Evolutionary conservation across 2,113 vertebrate genomes (phyloP).

Genomic region (Crotalus viridis): DNA sequence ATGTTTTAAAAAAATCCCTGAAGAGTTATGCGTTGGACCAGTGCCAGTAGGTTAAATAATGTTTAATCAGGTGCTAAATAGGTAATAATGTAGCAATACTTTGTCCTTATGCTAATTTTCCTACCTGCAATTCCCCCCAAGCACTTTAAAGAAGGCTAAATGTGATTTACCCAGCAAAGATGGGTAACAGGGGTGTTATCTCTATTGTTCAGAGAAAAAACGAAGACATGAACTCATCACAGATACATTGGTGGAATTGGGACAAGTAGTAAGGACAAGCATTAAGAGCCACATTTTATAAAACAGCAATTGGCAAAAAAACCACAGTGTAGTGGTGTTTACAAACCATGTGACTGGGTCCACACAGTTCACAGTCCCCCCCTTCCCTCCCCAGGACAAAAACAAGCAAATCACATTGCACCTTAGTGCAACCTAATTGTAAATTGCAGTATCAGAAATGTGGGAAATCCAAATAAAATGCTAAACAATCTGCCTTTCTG

Average conservation of each 20-base stretch:
- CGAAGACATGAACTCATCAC: not conserved
- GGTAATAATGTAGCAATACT: constrained; percentile 59
- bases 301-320: not conserved
- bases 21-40: constrained; percentile 52
- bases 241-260: not conserved
- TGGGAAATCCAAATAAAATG: not conserved
- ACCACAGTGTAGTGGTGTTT: not conserved
- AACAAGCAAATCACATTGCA: not conserved
- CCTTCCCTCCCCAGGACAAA: not conserved
- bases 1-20: constrained; percentile 39
- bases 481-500: not conserved
- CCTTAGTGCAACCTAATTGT: not conserved
- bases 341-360: not conserved
- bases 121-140: constrained; percentile 31
- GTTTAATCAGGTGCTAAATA: constrained; percentile 66
- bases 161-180: not conserved
- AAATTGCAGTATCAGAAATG: not conserved
- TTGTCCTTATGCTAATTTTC: constrained; percentile 41
- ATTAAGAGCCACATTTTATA: not conserved
- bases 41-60: constrained; percentile 64
- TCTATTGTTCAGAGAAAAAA: constrained; percentile 1
- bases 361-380: not conserved
- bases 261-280: not conserved
- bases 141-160: constrained; percentile 17
- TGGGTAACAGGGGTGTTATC: not conserved